Conservation (phyloP, 2,797 vertebrate genomes). For the Rallus crepitans region DNA sequence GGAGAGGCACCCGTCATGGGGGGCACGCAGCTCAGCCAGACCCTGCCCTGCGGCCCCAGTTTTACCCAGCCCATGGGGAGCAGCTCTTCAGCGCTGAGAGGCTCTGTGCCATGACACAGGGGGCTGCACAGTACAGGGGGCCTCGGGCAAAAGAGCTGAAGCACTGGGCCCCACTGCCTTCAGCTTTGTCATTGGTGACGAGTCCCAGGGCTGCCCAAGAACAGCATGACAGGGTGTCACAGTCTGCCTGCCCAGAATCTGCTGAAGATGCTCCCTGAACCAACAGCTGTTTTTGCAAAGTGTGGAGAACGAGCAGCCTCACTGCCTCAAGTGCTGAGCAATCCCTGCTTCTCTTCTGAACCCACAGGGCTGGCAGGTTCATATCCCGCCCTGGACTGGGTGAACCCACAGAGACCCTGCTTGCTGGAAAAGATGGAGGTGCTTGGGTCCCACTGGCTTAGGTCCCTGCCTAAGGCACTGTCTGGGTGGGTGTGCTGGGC, state of each 20-base stretch:
- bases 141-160: not conserved
- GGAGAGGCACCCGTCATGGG: not conserved
- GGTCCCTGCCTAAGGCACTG: not conserved
- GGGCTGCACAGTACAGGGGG: rapidly evolving
- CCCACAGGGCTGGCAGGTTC: not conserved
- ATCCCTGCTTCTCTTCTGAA: too few species aligned
- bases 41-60: rapidly evolving
- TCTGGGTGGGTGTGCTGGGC: not conserved
- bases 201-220: not conserved
- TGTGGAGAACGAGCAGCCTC: rapidly evolving
- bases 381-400: rapidly evolving
- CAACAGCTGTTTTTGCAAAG: not conserved
- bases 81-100: not conserved
- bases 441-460: rapidly evolving
- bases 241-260: not conserved
- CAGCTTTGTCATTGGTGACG: not conserved
- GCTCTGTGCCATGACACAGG: rapidly evolving
- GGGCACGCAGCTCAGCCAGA: rapidly evolving
- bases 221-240: not conserved
- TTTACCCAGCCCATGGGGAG: not conserved
- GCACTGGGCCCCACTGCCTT: rapidly evolving
- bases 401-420: not conserved
- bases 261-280: not conserved
- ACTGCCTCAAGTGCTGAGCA: not conserved
- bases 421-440: rapidly evolving